A percentile compares a stretch with the other conserved stretches of the same genome.
phyloP scores from a whole-genome alignment of 2,888 invertebrate genomes.

The Spilarctia lutea region DNA sequence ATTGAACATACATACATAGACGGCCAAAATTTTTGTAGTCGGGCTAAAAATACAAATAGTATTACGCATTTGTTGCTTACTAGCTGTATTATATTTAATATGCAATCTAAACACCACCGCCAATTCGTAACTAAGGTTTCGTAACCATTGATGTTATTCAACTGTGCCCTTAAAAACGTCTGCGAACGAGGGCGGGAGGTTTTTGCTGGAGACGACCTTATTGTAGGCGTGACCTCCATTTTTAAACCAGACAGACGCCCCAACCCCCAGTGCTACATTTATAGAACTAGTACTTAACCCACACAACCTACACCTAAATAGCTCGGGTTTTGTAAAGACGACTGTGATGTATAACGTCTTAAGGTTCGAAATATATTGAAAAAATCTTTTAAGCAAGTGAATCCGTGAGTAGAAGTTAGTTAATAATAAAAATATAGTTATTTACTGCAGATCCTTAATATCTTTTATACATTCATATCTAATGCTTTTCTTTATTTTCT shows the following conservation, averaged over 20 bases:
- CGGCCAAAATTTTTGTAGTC: too few species aligned
- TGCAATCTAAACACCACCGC: not conserved
- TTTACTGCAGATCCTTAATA: not conserved
- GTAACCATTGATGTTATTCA: not conserved
- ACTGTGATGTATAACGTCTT: not conserved
- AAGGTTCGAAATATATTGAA: not conserved
- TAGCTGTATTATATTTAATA: not conserved
- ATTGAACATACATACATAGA: too few species aligned
- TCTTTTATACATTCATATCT: not conserved
- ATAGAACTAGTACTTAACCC: not conserved
- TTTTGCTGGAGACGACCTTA: conserved; percentile 87
- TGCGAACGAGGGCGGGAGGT: conserved; percentile 48
- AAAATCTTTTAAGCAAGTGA: too few species aligned
- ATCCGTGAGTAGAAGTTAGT: too few species aligned
- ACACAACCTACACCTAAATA: not conserved
- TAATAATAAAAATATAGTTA: too few species aligned
- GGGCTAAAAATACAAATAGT: not conserved
- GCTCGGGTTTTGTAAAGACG: not conserved
- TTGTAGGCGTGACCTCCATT: conserved; percentile 79
- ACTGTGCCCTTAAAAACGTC: not conserved
- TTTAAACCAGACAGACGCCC: conserved; percentile 83
- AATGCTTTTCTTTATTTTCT: not conserved
- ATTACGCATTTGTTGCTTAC: not conserved
- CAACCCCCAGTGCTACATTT: conserved; percentile 1
- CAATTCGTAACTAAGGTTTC: not conserved